Percentiles rank a stretch among this genome's conserved stretches.
phyloP scores from a whole-genome alignment of 2,797 vertebrate species.

The Lacerta agilis region DNA sequence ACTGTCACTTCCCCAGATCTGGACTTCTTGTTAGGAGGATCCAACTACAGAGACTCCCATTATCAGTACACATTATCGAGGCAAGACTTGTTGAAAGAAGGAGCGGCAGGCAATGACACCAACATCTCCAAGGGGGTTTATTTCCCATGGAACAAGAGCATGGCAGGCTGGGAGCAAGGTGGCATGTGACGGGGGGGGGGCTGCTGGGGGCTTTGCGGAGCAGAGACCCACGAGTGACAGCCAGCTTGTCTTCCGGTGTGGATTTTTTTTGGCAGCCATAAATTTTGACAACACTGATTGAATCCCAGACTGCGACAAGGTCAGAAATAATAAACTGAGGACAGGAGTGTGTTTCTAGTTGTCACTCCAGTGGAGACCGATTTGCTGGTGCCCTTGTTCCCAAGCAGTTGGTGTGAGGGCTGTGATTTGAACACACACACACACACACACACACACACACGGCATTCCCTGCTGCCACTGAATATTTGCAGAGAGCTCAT shows the following conservation, averaged over 20 bases:
- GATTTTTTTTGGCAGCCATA: not conserved
- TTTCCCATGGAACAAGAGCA: fast-evolving
- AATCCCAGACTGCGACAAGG: not conserved
- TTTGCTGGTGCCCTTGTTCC: not conserved
- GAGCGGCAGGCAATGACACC: fast-evolving
- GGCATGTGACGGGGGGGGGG: not conserved
- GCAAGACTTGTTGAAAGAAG: not conserved
- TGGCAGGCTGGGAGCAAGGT: fast-evolving
- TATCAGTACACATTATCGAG: no score
- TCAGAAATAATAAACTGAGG: not conserved
- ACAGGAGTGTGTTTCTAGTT: not conserved
- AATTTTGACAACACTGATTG: not conserved
- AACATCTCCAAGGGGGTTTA: fast-evolving
- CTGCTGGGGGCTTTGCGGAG: not conserved
- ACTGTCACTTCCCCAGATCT: no score
- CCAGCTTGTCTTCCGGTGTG: not conserved
- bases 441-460: not conserved
- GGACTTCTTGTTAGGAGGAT: not conserved
- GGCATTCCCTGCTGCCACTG: no score
- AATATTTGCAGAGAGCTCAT: not conserved
- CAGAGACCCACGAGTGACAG: not conserved
- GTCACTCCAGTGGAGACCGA: not conserved
- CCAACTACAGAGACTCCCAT: no score
- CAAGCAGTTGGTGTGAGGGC: not conserved
- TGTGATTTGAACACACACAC: not conserved